These are phyloP conservation scores for Athalia rosae DNA, from an alignment of 2,888 invertebrate species.

Conservation along the genomic window DNA sequence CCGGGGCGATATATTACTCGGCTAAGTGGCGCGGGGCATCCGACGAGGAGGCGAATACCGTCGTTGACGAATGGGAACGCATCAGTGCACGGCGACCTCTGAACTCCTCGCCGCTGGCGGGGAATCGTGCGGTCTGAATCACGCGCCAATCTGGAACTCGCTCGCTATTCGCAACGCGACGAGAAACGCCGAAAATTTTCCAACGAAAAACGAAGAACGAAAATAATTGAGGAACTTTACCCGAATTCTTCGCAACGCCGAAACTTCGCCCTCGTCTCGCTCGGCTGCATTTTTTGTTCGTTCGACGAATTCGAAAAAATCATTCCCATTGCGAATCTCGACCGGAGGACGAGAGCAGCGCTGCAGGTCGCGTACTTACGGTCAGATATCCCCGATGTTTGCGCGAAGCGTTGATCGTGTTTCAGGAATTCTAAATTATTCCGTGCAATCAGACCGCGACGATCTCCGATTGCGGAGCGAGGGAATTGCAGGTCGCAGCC, in stretches of 20 bases:
- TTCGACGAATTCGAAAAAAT: neutral
- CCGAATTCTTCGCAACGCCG: no score
- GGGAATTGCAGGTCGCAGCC: conserved; percentile 22
- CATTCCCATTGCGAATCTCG: no score
- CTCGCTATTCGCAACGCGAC: neutral
- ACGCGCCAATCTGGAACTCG: conserved; percentile 26
- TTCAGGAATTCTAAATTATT: conserved; percentile 41
- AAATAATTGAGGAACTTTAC: conserved; percentile 1
- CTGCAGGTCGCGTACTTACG: no score
- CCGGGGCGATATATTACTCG: conserved; percentile 67
- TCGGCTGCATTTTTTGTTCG: neutral
- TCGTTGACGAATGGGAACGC: conserved; percentile 44
- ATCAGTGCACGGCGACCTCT: conserved; percentile 44
- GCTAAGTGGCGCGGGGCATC: conserved; percentile 59
- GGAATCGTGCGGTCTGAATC: conserved; percentile 31
- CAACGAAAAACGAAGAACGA: neutral
- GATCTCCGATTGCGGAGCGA: conserved; percentile 35
- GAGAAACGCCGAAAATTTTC: neutral
- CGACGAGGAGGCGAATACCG: conserved; percentile 41
- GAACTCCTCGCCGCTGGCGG: conserved; percentile 13
- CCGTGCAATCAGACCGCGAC: conserved; percentile 40
- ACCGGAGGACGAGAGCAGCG: no score
- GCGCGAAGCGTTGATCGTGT: conserved; percentile 1
- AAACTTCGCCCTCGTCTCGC: neutral
- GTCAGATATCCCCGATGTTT: neutral